Conservation (phyloP, 2,113 vertebrate species). For the Probosciger aterrimus region DNA sequence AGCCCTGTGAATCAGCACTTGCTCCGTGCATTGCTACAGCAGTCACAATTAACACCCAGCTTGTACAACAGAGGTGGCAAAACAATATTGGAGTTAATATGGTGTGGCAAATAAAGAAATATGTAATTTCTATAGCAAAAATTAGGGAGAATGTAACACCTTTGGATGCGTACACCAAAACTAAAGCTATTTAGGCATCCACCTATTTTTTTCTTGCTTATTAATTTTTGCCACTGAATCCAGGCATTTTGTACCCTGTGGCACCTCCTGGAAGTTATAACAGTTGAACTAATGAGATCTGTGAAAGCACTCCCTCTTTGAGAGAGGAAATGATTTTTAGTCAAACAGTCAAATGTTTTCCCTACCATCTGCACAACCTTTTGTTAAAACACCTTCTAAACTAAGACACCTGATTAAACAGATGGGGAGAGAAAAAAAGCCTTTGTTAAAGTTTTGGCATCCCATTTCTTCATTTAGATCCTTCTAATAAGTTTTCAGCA, state of each 20-base stretch:
- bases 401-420: conserved; percentile 59
- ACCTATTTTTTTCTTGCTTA: not conserved
- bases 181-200: not conserved
- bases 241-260: not conserved
- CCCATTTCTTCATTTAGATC: not conserved
- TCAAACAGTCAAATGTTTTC: conserved; percentile 27
- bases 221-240: not conserved
- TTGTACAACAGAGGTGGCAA: not conserved
- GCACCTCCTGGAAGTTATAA: conserved; percentile 32
- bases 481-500: conserved; percentile 22
- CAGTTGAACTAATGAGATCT: conserved; percentile 15
- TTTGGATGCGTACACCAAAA: accelerated
- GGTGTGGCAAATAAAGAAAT: not conserved
- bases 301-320: conserved; percentile 20
- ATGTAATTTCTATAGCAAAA: not conserved
- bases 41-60: not conserved
- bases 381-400: conserved; percentile 46
- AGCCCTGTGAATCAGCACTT: not conserved
- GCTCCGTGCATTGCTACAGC: not conserved
- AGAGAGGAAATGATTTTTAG: conserved; percentile 55
- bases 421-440: conserved; percentile 17
- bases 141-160: not conserved
- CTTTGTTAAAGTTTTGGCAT: conserved; percentile 49
- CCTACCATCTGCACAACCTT: conserved; percentile 50
- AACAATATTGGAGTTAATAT: not conserved